These are phyloP conservation scores for Tragelaphus oryx DNA, from an alignment of 2,797 vertebrate species.

Conservation along the genomic window DNA sequence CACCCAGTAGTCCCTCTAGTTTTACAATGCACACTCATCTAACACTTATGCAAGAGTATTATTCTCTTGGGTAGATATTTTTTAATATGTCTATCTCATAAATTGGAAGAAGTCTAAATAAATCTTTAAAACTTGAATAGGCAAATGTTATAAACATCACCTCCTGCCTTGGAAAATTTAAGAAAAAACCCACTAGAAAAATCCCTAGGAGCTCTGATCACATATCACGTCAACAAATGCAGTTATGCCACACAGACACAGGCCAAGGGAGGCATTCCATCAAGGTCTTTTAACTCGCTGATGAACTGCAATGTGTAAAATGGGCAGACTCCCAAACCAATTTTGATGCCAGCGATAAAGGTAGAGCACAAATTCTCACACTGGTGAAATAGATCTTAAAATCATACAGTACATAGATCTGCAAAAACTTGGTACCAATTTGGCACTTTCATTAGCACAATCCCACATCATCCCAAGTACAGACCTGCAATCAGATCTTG, in stretches of 20 bases:
- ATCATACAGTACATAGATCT: neutral
- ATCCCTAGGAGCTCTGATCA: neutral
- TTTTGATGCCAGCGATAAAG: neutral
- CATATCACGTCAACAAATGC: neutral
- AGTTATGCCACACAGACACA: neutral
- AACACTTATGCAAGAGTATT: no score
- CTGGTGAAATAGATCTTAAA: neutral
- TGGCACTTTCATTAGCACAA: neutral
- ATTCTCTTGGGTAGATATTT: neutral
- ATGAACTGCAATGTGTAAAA: neutral
- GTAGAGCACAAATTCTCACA: neutral
- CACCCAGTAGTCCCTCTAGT: no score
- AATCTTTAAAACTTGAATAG: neutral
- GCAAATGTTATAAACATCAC: neutral
- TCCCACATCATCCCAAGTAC: neutral
- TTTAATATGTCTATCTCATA: neutral
- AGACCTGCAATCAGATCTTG: neutral
- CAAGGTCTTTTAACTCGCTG: neutral
- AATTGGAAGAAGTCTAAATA: neutral
- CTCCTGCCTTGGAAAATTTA: neutral
- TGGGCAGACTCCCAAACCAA: neutral
- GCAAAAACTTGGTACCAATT: neutral
- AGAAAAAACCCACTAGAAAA: neutral
- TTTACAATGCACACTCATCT: no score
- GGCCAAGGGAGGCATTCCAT: neutral